Evolutionary conservation across 2,113 vertebrate genomes (phyloP).

Genomic region (Xiphophorus hellerii): DNA sequence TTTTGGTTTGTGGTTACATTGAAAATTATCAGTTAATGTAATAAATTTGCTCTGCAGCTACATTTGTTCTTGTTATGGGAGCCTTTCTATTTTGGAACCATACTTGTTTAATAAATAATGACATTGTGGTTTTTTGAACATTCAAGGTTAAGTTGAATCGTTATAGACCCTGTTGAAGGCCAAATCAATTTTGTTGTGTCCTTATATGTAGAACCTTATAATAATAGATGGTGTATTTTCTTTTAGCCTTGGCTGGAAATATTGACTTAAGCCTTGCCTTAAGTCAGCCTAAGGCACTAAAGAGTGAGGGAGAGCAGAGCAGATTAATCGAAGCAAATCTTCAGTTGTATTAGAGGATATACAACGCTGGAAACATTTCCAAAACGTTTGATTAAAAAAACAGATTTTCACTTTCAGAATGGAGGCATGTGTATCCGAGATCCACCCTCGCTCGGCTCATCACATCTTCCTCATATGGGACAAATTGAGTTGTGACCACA

Average conservation of each 20-base stretch:
- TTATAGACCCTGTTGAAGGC: not conserved
- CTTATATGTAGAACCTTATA: not conserved
- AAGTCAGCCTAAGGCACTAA: not conserved
- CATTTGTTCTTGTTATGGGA: no score
- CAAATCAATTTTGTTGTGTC: not conserved
- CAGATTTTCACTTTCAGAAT: not conserved
- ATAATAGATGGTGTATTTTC: not conserved
- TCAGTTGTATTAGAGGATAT: not conserved
- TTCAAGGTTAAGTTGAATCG: not conserved
- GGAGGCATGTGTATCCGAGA: not conserved
- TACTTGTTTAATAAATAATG: no score
- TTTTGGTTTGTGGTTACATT: no score
- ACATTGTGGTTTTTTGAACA: no score
- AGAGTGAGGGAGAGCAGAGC: not conserved
- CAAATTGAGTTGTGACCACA: slow-evolving; percentile 76
- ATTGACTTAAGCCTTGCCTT: no score
- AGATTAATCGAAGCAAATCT: no score
- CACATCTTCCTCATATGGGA: slow-evolving; percentile 75
- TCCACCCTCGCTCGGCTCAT: slow-evolving; percentile 24
- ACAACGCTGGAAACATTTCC: not conserved
- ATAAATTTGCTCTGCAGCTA: no score
- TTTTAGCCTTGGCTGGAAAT: not conserved
- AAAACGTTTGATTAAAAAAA: not conserved
- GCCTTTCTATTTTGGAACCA: no score
- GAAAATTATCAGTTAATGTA: no score